These are phyloP conservation scores for Actinopyga echinites DNA, from an alignment of 53 echinoderm and acorn worm genomes.

Conservation along the genomic window DNA sequence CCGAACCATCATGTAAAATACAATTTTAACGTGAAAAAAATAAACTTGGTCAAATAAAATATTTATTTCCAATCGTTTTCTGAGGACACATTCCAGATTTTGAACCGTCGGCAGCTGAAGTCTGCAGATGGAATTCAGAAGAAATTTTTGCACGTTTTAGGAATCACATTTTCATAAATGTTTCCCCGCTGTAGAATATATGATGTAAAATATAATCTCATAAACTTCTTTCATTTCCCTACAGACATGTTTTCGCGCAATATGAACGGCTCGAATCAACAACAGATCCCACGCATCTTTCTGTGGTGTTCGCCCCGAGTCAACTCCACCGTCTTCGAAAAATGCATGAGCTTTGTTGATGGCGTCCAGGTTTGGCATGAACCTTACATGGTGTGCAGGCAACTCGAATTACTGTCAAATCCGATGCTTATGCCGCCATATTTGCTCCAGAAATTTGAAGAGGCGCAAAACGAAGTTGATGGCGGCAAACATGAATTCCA, in stretches of 20 bases:
- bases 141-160: too few species aligned
- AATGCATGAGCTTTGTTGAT: slow-evolving; percentile 46
- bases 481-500: slow-evolving; percentile 35
- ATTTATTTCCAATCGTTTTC: too few species aligned
- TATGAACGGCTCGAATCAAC: slow-evolving; percentile 31
- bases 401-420: slow-evolving; percentile 17
- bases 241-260: slow-evolving; percentile 29
- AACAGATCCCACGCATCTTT: slow-evolving; percentile 27
- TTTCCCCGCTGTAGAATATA: not conserved
- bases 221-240: not conserved
- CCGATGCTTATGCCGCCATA: slow-evolving; percentile 35
- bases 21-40: too few species aligned
- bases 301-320: slow-evolving; percentile 42
- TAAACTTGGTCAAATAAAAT: too few species aligned
- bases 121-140: too few species aligned
- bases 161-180: too few species aligned
- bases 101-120: too few species aligned
- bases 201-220: too few species aligned
- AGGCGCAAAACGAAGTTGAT: slow-evolving; percentile 41
- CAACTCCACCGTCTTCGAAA: slow-evolving; percentile 25
- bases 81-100: too few species aligned
- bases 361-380: slow-evolving; percentile 44
- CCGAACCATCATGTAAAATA: too few species aligned
- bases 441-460: slow-evolving; percentile 38
- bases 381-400: slow-evolving; percentile 35